These are phyloP conservation scores for Caenorhabditis sinica DNA, from an alignment of 2,888 invertebrate species.

Conservation along the genomic window DNA sequence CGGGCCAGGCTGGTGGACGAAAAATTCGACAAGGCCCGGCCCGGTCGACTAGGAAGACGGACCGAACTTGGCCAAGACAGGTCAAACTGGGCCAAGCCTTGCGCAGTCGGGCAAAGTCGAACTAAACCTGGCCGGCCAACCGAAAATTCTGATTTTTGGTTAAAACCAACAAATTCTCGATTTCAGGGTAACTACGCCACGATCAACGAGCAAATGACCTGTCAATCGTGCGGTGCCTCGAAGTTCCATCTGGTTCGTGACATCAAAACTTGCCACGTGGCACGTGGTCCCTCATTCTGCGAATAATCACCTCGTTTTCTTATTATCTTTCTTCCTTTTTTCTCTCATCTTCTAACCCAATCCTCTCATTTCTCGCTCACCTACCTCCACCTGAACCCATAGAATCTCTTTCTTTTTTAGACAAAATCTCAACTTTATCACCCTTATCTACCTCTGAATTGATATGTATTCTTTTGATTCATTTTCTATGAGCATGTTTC, in stretches of 20 bases:
- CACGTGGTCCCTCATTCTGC: conserved; percentile 31
- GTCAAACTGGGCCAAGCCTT: too few relatives aligned
- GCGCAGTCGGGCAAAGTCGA: too few relatives aligned
- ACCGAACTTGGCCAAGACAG: too few relatives aligned
- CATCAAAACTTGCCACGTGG: conserved; percentile 58
- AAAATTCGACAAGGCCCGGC: too few relatives aligned
- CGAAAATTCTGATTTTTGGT: too few relatives aligned
- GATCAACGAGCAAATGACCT: conserved; percentile 70
- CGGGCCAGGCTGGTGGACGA: too few relatives aligned
- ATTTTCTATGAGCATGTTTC: conserved; percentile 10
- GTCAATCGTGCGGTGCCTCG: conserved; percentile 69
- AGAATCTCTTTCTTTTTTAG: conserved; percentile 16
- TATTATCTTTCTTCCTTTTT: not conserved
- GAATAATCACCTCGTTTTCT: conserved; percentile 31
- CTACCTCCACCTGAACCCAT: conserved; percentile 10
- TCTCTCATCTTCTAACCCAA: conserved; percentile 6
- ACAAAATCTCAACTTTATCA: conserved; percentile 2
- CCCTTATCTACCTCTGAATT: conserved; percentile 32
- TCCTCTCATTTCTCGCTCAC: not conserved
- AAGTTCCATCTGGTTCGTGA: conserved; percentile 69
- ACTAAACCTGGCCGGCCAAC: too few relatives aligned
- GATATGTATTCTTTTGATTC: conserved; percentile 8
- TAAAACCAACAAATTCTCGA: not conserved
- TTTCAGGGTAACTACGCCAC: conserved; percentile 73
- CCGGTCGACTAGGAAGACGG: too few relatives aligned